Conservation (phyloP, 1,140 invertebrate genomes). For the Araneus ventricosus region DNA sequence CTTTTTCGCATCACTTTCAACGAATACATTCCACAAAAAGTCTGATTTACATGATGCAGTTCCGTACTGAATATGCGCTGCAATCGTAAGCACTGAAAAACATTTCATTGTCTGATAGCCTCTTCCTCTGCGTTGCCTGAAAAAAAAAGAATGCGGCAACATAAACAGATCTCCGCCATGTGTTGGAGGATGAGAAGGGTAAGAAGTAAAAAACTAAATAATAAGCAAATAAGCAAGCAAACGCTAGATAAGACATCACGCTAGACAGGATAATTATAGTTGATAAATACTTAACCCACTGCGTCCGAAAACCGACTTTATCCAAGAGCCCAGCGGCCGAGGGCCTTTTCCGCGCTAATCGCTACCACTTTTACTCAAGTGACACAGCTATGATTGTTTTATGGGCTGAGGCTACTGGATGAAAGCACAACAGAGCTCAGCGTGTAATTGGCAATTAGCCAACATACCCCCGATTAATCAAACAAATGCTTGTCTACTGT, state of each 20-base stretch:
- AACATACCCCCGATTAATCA: constrained; percentile 57
- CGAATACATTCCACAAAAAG: background rate
- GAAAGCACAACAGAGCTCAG: constrained; percentile 12
- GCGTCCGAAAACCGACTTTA: constrained; percentile 10
- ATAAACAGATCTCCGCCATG: background rate
- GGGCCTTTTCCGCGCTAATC: constrained; percentile 19
- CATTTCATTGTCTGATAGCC: background rate
- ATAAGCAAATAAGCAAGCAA: background rate
- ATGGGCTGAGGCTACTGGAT: background rate
- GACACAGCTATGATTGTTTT: constrained; percentile 33
- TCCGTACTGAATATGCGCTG: background rate
- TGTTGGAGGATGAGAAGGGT: too few species aligned
- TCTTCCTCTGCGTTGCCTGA: background rate
- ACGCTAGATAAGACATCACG: constrained; percentile 20
- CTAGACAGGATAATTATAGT: constrained; percentile 30
- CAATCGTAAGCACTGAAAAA: background rate
- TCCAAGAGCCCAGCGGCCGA: background rate
- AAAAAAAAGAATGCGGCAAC: background rate
- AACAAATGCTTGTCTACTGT: constrained; percentile 53
- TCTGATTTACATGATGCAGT: too few species aligned
- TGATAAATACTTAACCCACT: constrained; percentile 30
- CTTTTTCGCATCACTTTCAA: background rate
- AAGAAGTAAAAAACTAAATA: background rate
- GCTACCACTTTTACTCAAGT: constrained; percentile 9
- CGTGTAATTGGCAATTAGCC: constrained; percentile 66